phyloP scores from a whole-genome alignment of 2,797 vertebrate species.

The Eutrigla gurnardus region DNA sequence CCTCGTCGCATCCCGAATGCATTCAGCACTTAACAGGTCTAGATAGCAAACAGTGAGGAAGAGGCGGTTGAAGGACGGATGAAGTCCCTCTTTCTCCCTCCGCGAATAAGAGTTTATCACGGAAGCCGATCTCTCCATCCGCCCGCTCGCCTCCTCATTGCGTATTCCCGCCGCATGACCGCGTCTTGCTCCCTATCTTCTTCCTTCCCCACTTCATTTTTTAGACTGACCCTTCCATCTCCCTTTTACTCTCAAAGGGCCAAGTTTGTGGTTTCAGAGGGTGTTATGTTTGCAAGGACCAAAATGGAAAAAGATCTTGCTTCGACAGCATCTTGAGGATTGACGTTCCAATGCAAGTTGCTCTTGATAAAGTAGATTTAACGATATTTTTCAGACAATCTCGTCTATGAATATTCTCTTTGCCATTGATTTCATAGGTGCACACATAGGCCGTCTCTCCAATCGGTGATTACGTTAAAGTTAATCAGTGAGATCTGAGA shows the following conservation, averaged over 20 bases:
- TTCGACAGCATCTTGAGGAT: conserved; percentile 6
- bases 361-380: background rate
- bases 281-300: conserved; percentile 23
- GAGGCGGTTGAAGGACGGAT: conserved; percentile 73
- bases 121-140: conserved; percentile 72
- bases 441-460: conserved; percentile 4
- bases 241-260: conserved; percentile 48
- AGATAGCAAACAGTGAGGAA: conserved; percentile 71
- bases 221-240: conserved; percentile 67
- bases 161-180: conserved; percentile 74
- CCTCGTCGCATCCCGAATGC: conserved; percentile 72
- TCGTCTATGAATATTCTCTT: background rate
- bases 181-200: conserved; percentile 70
- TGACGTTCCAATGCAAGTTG: conserved; percentile 7
- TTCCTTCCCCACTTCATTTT: conserved; percentile 66
- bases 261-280: conserved; percentile 38
- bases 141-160: conserved; percentile 69
- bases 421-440: background rate
- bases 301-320: conserved; percentile 13
- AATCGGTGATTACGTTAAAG: background rate
- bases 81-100: conserved; percentile 63
- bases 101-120: conserved; percentile 78
- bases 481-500: background rate
- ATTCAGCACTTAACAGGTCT: conserved; percentile 73
- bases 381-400: background rate